phyloP scores from a whole-genome alignment of 1,140 invertebrate species.

The Drosophila azteca region DNA sequence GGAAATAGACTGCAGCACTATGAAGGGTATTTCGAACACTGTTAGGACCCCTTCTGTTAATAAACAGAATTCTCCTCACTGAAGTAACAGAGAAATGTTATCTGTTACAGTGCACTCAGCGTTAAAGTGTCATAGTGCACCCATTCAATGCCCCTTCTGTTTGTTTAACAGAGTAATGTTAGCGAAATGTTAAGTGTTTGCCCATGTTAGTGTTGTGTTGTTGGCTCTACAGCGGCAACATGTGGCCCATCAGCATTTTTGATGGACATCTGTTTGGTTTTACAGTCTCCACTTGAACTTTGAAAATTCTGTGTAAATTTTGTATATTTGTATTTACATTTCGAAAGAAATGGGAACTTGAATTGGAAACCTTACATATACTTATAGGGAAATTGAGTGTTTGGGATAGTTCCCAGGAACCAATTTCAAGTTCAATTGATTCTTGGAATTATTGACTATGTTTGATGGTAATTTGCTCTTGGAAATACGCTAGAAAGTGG shows the following conservation, averaged over 20 bases:
- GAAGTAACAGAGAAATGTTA: no score
- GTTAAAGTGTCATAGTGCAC: no score
- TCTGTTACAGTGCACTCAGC: background rate
- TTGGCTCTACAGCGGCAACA: slow-evolving; percentile 31
- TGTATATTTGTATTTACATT: background rate
- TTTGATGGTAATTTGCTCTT: no score
- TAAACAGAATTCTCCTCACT: no score
- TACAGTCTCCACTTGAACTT: slow-evolving; percentile 41
- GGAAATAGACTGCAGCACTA: slow-evolving; percentile 6
- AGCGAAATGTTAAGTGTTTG: slow-evolving; percentile 1
- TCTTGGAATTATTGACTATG: no score
- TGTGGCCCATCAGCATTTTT: slow-evolving; percentile 52
- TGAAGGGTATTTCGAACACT: background rate
- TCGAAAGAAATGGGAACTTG: no score
- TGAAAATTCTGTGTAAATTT: slow-evolving; percentile 25
- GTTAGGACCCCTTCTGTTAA: no score
- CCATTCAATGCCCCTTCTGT: slow-evolving; percentile 22
- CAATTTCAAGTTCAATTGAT: no score
- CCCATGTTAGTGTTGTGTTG: background rate
- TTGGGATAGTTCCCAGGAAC: no score
- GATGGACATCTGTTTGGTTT: slow-evolving; percentile 42
- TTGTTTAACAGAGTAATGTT: background rate
- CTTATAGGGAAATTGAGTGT: no score
- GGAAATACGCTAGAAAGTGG: no score
- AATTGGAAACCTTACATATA: background rate